A percentile compares a stretch with the other conserved stretches of the same genome.
phyloP scores from a whole-genome alignment of 2,797 vertebrate species.

The Prionace glauca region DNA sequence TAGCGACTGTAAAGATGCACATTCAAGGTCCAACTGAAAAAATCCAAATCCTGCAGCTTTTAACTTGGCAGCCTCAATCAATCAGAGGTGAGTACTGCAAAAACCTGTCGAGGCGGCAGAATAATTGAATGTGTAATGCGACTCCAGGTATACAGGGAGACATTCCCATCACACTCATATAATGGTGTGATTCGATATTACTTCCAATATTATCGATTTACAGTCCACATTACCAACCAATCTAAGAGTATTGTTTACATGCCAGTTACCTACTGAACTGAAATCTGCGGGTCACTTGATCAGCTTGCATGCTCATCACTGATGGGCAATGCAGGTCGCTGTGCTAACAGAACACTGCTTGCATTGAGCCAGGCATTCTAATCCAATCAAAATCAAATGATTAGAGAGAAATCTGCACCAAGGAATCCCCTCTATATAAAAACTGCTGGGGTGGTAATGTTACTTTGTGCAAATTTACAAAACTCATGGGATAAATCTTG shows the following conservation, averaged over 20 bases:
- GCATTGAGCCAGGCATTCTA: not conserved
- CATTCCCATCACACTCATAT: not conserved
- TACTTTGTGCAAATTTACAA: not conserved
- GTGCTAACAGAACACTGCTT: not conserved
- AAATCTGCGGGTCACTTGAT: not conserved
- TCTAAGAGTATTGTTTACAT: not conserved
- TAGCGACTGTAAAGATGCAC: not conserved
- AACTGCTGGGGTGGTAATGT: not conserved
- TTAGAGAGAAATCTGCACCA: not conserved
- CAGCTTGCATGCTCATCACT: not conserved
- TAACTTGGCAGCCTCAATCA: not conserved
- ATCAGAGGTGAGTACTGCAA: not conserved
- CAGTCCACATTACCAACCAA: not conserved
- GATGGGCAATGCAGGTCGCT: not conserved
- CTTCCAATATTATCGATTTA: not conserved
- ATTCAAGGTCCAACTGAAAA: not conserved
- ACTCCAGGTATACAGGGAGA: not conserved
- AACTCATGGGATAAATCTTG: not conserved
- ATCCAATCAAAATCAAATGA: not conserved
- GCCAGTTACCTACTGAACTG: not conserved
- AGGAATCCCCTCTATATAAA: not conserved
- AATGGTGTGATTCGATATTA: not conserved
- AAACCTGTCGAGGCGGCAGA: not conserved
- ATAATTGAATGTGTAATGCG: not conserved
- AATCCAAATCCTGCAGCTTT: not conserved